Percentiles rank a stretch among this genome's conserved stretches.
These are phyloP conservation scores for Zoanthus sociatus DNA, from an alignment of 92 coral and sea anemone species.

Conservation along the genomic window DNA sequence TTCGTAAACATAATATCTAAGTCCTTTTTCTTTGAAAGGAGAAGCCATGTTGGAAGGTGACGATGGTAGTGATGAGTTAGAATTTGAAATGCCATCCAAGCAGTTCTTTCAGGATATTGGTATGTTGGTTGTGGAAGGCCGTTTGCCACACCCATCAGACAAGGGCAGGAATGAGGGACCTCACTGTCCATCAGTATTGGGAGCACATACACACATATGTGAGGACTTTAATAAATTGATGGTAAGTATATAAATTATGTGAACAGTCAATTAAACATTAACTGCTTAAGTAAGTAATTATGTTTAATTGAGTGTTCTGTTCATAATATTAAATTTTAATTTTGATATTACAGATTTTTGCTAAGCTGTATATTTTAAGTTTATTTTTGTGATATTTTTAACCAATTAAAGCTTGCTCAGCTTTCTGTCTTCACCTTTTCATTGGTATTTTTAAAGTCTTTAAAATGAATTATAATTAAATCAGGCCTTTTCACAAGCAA, in stretches of 20 bases:
- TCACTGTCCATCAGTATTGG: slow-evolving; percentile 68
- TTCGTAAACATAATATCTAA: background rate
- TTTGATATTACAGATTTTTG: no score
- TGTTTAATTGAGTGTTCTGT: background rate
- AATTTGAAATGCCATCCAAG: slow-evolving; percentile 87
- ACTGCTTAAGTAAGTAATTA: background rate
- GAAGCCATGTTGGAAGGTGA: slow-evolving; percentile 37
- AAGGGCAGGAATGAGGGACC: slow-evolving; percentile 85
- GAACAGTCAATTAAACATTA: background rate
- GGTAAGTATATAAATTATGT: slow-evolving; percentile 33
- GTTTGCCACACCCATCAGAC: slow-evolving; percentile 80
- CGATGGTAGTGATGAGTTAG: slow-evolving; percentile 70
- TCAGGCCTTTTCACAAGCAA: no score
- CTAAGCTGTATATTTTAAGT: no score
- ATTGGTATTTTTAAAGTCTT: no score
- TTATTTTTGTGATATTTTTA: no score
- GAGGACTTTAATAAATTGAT: slow-evolving; percentile 28
- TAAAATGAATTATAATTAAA: no score
- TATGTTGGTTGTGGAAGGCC: slow-evolving; percentile 91
- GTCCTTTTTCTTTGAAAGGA: background rate
- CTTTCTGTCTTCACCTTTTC: no score
- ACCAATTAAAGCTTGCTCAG: no score
- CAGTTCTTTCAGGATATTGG: slow-evolving; percentile 92
- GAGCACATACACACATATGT: slow-evolving; percentile 64
- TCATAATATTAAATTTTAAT: no score